These are phyloP conservation scores for Cephalotes varians DNA, from an alignment of 2,888 invertebrate species.

Conservation along the genomic window DNA sequence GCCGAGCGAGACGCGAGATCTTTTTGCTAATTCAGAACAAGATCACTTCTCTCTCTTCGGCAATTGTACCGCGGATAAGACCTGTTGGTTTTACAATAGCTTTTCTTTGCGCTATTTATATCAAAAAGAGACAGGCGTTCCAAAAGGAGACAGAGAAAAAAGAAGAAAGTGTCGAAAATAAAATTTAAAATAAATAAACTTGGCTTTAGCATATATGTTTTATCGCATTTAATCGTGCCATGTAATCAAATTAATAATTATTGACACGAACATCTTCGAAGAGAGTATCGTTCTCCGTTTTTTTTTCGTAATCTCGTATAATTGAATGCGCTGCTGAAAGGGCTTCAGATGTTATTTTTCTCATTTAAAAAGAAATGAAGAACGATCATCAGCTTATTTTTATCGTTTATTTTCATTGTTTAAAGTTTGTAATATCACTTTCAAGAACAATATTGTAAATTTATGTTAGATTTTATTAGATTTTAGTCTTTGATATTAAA, in stretches of 20 bases:
- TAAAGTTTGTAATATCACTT: neutral
- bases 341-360: neutral
- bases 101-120: neutral
- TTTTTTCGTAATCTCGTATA: neutral
- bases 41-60: neutral
- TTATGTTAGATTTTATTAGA: neutral
- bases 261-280: neutral
- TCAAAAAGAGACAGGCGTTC: neutral
- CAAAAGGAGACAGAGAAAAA: neutral
- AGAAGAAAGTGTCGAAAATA: neutral
- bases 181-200: neutral
- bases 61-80: neutral
- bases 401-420: neutral
- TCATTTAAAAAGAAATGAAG: neutral
- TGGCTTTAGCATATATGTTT: neutral
- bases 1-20: conserved; percentile 47
- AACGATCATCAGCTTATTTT: neutral
- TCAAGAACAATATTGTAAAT: neutral
- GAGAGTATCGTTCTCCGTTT: neutral
- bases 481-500: neutral
- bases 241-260: conserved; percentile 12
- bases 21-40: neutral
- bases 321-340: neutral
- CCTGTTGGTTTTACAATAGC: neutral
- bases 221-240: neutral